Conservation (phyloP, 2,888 invertebrate genomes). For the Pristionchus arcanus region DNA sequence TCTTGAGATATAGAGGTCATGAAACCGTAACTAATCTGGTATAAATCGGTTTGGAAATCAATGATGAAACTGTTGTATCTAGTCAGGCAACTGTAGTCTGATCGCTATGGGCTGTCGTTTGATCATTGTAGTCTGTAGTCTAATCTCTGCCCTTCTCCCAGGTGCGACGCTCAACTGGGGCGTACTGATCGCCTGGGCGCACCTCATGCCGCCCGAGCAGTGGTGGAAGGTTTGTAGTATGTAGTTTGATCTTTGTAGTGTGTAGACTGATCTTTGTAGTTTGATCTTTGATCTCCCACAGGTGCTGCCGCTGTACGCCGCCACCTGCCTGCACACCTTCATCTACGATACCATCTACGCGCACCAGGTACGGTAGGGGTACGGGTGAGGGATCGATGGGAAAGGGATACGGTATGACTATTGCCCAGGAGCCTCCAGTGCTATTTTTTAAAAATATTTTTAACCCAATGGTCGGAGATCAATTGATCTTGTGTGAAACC, state of each 20-base stretch:
- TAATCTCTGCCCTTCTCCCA: constrained; percentile 51
- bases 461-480: not conserved
- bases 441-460: not conserved
- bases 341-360: constrained; percentile 98
- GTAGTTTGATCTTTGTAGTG: not conserved
- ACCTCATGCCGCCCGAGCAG: constrained; percentile 74
- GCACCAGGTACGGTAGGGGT: constrained; percentile 86
- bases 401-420: too few relatives aligned
- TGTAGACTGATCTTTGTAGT: not conserved
- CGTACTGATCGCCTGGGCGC: constrained; percentile 81
- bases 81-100: not conserved
- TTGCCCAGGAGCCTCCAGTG: too few relatives aligned
- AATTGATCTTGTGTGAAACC: too few relatives aligned
- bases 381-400: not conserved
- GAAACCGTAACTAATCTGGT: too few relatives aligned
- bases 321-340: constrained; percentile 95
- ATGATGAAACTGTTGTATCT: too few relatives aligned
- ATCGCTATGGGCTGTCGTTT: not conserved
- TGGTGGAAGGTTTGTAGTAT: constrained; percentile 57
- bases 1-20: not conserved
- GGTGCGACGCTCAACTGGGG: constrained; percentile 80
- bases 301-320: constrained; percentile 81
- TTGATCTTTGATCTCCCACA: constrained; percentile 56
- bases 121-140: not conserved
- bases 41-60: not conserved